These are phyloP conservation scores for Apotomis capreana DNA, from an alignment of 2,888 invertebrate species.

Conservation along the genomic window DNA sequence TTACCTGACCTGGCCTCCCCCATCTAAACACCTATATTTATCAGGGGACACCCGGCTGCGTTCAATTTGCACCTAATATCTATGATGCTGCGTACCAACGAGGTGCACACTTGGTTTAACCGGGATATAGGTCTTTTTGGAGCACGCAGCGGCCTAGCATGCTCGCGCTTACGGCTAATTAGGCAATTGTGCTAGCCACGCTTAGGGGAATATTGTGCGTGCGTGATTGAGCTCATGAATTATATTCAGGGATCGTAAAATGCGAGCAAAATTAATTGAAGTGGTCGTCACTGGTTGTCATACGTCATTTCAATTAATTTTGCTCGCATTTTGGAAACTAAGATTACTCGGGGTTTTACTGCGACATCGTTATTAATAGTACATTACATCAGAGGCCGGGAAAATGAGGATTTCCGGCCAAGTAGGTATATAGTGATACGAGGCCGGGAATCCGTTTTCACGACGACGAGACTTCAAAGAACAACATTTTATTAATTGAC, in stretches of 20 bases:
- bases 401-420: too few species aligned
- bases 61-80: neutral
- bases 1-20: slow-evolving; percentile 8
- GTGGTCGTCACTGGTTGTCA: too few species aligned
- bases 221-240: slow-evolving; percentile 14
- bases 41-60: neutral
- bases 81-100: neutral
- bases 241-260: slow-evolving; percentile 51
- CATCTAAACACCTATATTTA: neutral
- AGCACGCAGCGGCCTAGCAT: slow-evolving; percentile 1
- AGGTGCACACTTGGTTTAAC: neutral
- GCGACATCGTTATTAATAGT: too few species aligned
- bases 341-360: too few species aligned
- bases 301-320: too few species aligned
- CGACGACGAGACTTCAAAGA: too few species aligned
- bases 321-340: too few species aligned
- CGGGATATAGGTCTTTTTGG: neutral
- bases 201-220: slow-evolving; percentile 10
- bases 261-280: too few species aligned
- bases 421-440: too few species aligned
- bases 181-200: slow-evolving; percentile 34
- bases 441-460: too few species aligned
- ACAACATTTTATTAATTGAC: too few species aligned
- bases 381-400: too few species aligned
- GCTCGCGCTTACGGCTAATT: slow-evolving; percentile 33